Base-by-base conservation (phyloP, 2,113 vertebrate genomes). In the Mungos mungo region DNA sequence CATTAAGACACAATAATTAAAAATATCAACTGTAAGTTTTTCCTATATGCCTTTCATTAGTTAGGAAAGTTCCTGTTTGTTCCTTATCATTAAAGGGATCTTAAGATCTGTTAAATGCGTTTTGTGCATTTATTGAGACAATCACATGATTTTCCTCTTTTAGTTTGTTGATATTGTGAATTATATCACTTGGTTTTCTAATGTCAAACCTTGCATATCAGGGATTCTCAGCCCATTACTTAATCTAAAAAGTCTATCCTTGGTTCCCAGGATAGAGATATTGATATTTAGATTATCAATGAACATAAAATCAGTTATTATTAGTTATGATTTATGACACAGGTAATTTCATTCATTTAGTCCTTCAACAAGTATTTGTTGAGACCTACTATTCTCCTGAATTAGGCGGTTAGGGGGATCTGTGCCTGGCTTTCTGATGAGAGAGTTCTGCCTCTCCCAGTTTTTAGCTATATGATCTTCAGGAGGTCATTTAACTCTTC, bases 351-450 rank as follows among this genome's bases (percentile, higher is more conserved):
- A 82, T 74, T 95, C 45, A 84, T 63, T 96, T 29, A 80, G 79
- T 81, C 47, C 52, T 88, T 92, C 19, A 90, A 35, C 15, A 81
- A 74, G 29, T 38, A 45, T 95, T 68, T 52, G 85, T 38, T 50
- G 63, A 80, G 27, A 52, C 2, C 45, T 88, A 50, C 52, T 66
- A 29, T 74, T 63, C 33, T 79, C 21, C 45, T 84, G 77, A 66
- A 83, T 72, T 72, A 65, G 18, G 45, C 57, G 65, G 29, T 88
- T 57, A 91, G 35, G 18, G 5, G 95, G 29, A 79, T 85, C 66
- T 92, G 16, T 92, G 29, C 10, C 72, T 87, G 27, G 12, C 60
- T 90, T 81, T 97, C 84, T 93, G 52, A 71, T 79, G 65, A 96
- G 19, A 68, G 35, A 54, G 80, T 68, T 27, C 47, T 68, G 7